A percentile compares a stretch with the other conserved stretches of the same genome.
These are phyloP conservation scores for Palythoa heliodiscus DNA, from an alignment of 92 coral and sea anemone genomes.

Conservation along the genomic window DNA sequence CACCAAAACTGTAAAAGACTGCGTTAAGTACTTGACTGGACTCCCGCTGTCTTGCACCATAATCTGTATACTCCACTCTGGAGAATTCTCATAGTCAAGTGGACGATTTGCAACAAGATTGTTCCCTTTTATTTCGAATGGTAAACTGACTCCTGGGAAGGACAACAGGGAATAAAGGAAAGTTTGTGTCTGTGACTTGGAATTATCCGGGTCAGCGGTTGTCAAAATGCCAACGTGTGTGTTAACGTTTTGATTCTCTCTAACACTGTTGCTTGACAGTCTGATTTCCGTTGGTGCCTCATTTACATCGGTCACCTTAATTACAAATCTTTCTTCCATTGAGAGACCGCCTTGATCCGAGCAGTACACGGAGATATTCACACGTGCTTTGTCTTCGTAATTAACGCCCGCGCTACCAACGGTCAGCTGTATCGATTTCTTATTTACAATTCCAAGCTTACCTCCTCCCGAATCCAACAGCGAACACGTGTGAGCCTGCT, in stretches of 20 bases:
- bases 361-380: constrained; percentile 70
- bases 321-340: constrained; percentile 53
- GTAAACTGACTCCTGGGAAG: constrained; percentile 47
- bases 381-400: constrained; percentile 62
- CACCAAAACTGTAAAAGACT: constrained; percentile 69
- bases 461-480: constrained; percentile 75
- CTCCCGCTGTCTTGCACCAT: constrained; percentile 73
- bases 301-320: constrained; percentile 72
- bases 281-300: constrained; percentile 78
- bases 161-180: constrained; percentile 57
- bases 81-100: constrained; percentile 74
- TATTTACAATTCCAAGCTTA: constrained; percentile 51
- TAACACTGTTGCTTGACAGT: constrained; percentile 60
- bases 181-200: constrained; percentile 57
- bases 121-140: constrained; percentile 66
- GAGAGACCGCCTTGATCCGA: constrained; percentile 72
- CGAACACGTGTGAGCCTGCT: constrained; percentile 72
- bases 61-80: constrained; percentile 74
- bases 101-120: constrained; percentile 62
- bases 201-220: constrained; percentile 84
- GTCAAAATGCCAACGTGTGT: constrained; percentile 63
- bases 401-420: constrained; percentile 81
- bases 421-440: constrained; percentile 54
- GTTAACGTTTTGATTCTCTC: constrained; percentile 64
- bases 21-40: constrained; percentile 57